A percentile compares a stretch with the other conserved stretches of the same genome.
phyloP scores from a whole-genome alignment of 2,888 invertebrate species.

The Mesorhabditis spiculigera region DNA sequence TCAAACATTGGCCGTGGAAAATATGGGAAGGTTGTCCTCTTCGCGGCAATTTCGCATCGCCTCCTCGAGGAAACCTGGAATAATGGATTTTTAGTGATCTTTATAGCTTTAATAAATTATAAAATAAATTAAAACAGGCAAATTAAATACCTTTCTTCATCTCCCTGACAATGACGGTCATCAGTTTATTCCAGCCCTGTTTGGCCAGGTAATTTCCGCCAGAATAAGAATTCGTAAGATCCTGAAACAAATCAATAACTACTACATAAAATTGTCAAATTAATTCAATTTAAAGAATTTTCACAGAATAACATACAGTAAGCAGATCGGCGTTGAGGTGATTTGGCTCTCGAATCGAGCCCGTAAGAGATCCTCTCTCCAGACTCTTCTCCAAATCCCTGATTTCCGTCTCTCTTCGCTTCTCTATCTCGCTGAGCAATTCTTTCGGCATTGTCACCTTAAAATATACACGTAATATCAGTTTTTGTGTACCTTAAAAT shows the following conservation, averaged over 20 bases:
- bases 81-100: not conserved
- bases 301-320: too few species aligned
- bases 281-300: too few species aligned
- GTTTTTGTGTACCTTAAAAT: too few species aligned
- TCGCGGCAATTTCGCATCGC: constrained; percentile 52
- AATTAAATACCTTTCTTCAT: constrained; percentile 40
- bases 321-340: too few species aligned
- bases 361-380: not conserved
- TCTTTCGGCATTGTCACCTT: constrained; percentile 1
- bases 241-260: not conserved
- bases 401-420: not conserved
- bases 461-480: not conserved
- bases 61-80: constrained; percentile 47
- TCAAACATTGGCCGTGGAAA: not conserved
- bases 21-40: constrained; percentile 29
- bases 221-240: constrained; percentile 12
- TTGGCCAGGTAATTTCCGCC: constrained; percentile 42
- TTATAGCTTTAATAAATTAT: not conserved
- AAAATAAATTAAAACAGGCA: constrained; percentile 1
- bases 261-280: too few species aligned
- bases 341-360: not conserved
- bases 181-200: constrained; percentile 49
- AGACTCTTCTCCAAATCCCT: constrained; percentile 1
- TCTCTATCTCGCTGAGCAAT: not conserved
- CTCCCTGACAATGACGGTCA: constrained; percentile 50